phyloP scores from a whole-genome alignment of 2,113 vertebrate genomes.

The Anolis sagrei region DNA sequence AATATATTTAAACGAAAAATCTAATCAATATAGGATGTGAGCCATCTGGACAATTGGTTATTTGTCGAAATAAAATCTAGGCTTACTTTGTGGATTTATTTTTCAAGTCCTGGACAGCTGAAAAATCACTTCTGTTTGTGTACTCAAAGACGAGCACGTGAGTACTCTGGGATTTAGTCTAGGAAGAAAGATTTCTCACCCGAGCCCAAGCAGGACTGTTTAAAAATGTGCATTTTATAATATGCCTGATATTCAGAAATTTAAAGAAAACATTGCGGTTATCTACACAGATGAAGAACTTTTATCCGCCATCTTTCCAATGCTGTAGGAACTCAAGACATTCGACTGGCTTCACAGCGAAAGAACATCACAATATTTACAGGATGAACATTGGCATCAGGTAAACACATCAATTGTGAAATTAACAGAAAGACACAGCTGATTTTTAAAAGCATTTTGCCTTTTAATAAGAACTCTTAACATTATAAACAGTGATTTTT shows the following conservation, averaged over 20 bases:
- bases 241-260: too few relatives aligned
- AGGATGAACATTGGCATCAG: neutral
- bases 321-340: too few relatives aligned
- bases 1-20: conserved; percentile 61
- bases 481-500: conserved; percentile 42
- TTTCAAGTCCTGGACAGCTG: neutral
- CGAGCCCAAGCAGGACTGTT: neutral
- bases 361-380: too few relatives aligned
- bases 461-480: conserved; percentile 17
- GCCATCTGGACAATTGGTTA: conserved; percentile 26
- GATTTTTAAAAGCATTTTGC: neutral
- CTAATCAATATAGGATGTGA: conserved; percentile 49
- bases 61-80: conserved; percentile 1
- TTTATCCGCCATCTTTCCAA: too few relatives aligned
- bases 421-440: neutral
- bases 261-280: too few relatives aligned
- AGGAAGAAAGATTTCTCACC: neutral
- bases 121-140: neutral
- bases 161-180: neutral
- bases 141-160: neutral
- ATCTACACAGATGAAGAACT: too few relatives aligned
- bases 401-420: neutral
- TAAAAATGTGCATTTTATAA: neutral
- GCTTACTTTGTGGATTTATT: conserved; percentile 8
- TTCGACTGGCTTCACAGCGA: too few relatives aligned